Evolutionary conservation across 2,113 vertebrate genomes (phyloP).

Genomic region (Paradisaea rubra): DNA sequence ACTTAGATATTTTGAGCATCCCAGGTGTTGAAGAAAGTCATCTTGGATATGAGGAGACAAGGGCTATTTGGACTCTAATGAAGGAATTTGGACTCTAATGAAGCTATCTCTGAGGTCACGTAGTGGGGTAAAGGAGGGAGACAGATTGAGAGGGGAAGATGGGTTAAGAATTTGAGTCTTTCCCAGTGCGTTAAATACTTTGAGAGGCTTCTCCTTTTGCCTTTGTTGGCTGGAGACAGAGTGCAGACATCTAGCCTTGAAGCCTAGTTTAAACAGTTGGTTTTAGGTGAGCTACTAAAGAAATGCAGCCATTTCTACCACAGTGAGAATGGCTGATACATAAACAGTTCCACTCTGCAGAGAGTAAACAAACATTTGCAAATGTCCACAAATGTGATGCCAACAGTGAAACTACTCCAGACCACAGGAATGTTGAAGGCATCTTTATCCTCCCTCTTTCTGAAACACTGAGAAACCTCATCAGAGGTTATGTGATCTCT

Average conservation of each 20-base stretch:
- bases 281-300: background rate
- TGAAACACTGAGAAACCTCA: background rate
- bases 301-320: background rate
- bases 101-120: background rate
- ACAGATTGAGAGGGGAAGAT: background rate
- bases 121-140: background rate
- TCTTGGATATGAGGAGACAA: background rate
- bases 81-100: background rate
- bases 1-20: background rate
- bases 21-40: background rate
- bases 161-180: background rate
- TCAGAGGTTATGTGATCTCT: background rate
- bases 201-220: background rate
- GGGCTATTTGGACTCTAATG: background rate
- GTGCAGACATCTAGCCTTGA: fast-evolving
- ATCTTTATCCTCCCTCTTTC: background rate
- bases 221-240: background rate
- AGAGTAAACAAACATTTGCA: background rate
- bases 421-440: background rate
- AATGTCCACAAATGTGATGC: background rate
- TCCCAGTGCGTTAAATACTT: background rate
- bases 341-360: background rate
- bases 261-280: background rate
- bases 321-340: background rate
- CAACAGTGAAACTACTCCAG: background rate